Percentiles rank a stretch among this genome's conserved stretches.
These are phyloP conservation scores for Acanthurus lineatus DNA, from an alignment of 2,797 vertebrate genomes.

Conservation along the genomic window DNA sequence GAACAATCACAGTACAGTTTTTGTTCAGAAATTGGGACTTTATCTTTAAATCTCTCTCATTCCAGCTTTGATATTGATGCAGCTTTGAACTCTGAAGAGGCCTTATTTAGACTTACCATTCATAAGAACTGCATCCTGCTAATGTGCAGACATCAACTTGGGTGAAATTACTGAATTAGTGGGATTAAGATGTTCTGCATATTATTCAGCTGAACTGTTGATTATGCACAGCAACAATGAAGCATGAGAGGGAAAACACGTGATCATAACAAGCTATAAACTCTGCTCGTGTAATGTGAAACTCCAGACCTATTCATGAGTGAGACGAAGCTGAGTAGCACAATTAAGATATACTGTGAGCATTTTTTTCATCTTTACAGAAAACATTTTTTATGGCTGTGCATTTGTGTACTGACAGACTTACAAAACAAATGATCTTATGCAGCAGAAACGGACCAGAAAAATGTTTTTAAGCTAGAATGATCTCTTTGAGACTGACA, in stretches of 20 bases:
- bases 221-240: not conserved
- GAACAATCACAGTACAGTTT: not conserved
- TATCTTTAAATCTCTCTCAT: conserved; percentile 3
- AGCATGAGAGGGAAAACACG: not conserved
- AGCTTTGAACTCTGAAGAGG: not conserved
- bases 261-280: not conserved
- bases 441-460: not conserved
- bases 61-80: not conserved
- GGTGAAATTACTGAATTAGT: not conserved
- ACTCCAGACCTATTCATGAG: not conserved
- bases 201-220: conserved; percentile 5
- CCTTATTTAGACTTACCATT: not conserved
- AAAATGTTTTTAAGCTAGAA: not conserved
- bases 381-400: not conserved
- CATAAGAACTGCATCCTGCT: not conserved
- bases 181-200: not conserved
- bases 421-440: not conserved
- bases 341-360: not conserved
- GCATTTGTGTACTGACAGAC: not conserved
- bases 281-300: not conserved
- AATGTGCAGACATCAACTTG: not conserved
- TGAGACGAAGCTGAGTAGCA: not conserved
- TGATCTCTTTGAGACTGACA: not conserved
- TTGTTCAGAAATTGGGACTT: not conserved
- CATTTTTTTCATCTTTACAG: not conserved